Evolutionary conservation across 2,113 vertebrate genomes (phyloP).

Genomic region (Rhombomys opimus): DNA sequence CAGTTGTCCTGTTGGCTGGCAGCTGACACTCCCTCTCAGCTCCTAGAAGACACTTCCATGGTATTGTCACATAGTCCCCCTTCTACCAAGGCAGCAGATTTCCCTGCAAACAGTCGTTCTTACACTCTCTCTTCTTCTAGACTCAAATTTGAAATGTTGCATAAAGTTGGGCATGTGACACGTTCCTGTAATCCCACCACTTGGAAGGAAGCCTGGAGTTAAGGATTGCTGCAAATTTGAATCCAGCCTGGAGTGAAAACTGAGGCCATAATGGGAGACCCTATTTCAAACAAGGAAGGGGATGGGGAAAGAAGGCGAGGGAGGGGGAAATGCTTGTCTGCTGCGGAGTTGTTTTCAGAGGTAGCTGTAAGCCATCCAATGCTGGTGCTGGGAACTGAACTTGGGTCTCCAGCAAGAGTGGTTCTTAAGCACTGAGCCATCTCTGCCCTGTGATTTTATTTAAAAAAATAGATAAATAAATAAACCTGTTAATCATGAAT

Average conservation of each 20-base stretch:
- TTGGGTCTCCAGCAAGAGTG: neutral
- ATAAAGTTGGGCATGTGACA: neutral
- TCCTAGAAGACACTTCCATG: neutral
- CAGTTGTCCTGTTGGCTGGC: neutral
- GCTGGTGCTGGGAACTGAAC: neutral
- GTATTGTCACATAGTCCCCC: neutral
- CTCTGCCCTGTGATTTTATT: neutral
- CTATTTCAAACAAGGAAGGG: neutral
- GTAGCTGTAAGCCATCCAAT: neutral
- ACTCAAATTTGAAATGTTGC: neutral
- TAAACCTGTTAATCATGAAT: neutral
- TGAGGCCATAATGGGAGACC: neutral
- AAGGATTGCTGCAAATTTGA: neutral
- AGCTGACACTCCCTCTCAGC: neutral
- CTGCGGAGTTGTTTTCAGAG: neutral
- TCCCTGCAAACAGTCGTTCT: neutral
- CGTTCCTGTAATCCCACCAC: neutral
- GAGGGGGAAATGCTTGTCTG: neutral
- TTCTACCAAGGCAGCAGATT: neutral
- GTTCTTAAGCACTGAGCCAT: neutral
- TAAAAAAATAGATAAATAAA: too few species aligned
- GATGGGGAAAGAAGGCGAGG: too few species aligned
- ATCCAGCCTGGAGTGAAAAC: neutral
- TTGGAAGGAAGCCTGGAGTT: neutral
- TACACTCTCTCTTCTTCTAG: neutral